Conservation (phyloP, 2,113 vertebrate species). For the Pipra filicauda region DNA sequence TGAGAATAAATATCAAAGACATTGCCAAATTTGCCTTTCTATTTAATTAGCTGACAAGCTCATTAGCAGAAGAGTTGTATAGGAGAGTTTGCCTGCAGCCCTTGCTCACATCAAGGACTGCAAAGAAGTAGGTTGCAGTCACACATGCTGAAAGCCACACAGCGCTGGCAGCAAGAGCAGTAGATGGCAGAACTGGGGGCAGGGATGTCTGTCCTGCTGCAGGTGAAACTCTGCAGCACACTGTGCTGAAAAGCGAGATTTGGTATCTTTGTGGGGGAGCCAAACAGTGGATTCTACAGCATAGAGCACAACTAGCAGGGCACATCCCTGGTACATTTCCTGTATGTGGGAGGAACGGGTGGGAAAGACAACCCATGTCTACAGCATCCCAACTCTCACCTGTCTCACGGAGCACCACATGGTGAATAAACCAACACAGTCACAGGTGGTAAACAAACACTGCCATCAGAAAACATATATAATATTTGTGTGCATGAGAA, state of each 20-base stretch:
- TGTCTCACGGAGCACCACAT: constrained; percentile 67
- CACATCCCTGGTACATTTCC: constrained; percentile 11
- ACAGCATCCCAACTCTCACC: constrained; percentile 56
- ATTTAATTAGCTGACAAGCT: constrained; percentile 53
- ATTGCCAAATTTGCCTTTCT: neutral
- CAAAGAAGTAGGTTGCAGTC: constrained; percentile 46
- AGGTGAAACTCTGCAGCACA: neutral
- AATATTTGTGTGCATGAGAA: neutral
- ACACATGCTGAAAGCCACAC: constrained; percentile 19
- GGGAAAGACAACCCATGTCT: constrained; percentile 67
- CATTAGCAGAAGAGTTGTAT: constrained; percentile 36
- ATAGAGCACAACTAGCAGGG: constrained; percentile 40
- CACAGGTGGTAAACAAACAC: constrained; percentile 56
- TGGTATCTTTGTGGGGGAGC: neutral
- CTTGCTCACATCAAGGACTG: constrained; percentile 22
- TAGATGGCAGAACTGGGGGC: neutral
- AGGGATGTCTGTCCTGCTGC: constrained; percentile 5
- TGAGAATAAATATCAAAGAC: constrained; percentile 60
- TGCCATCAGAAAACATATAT: constrained; percentile 68
- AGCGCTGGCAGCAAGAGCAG: constrained; percentile 15
- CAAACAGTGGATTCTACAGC: constrained; percentile 49
- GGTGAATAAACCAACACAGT: constrained; percentile 54
- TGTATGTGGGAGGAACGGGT: neutral
- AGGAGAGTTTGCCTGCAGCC: constrained; percentile 46
- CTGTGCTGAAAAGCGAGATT: neutral